Base-by-base conservation (phyloP, 2,113 vertebrate species). In the Spilogale gracilis region DNA sequence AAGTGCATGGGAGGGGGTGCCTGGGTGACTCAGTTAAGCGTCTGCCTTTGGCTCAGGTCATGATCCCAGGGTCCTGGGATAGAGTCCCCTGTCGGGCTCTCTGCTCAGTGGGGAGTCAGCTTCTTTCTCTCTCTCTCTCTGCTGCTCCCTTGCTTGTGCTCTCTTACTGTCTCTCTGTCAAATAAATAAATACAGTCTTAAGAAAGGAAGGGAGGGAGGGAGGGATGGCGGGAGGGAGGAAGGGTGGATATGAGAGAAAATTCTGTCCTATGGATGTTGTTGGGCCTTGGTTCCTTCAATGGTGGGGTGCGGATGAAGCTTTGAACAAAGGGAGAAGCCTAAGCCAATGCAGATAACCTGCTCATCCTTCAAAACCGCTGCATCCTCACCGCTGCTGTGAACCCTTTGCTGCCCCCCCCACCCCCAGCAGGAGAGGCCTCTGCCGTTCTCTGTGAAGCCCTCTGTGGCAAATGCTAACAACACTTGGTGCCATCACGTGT, bases 271-370 rank as follows among this genome's bases (percentile, higher is more conserved):
- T 30, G 17, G 38, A 9, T 12, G 32, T 13, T 50, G 11, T 2
- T 6, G 43, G 32, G 3, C 63, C 52, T 56, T 83, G 56, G 27
- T 52, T 61, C 93, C 87, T 85, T 61, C 21, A 16, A 1, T 9
- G 6, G 25, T 58, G 20, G n/a, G 23, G 14, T 21, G 21, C 20
- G 48, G 63, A 73, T 79, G 20, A 76, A 67, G 60, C 38, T 71
- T 73, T 27, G 2, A 38, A 32, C 21, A 8, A 6, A 32, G 65
- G 7, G 14, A 32, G 65, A 50, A 0, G 0, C n/a, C 0, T 27
- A 14, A 30, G 45, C 38, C n/a, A 54, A 23, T 18, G 16, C 78
- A 80, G 54, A 63, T 8, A 17, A 48, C 20, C 48, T 83, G 45
- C 38, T 56, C 32, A 8, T 52, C 32, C 56, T 95, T 38, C 2